These are phyloP conservation scores for Cephonodes hylas DNA, from an alignment of 2,888 invertebrate genomes.

Conservation along the genomic window DNA sequence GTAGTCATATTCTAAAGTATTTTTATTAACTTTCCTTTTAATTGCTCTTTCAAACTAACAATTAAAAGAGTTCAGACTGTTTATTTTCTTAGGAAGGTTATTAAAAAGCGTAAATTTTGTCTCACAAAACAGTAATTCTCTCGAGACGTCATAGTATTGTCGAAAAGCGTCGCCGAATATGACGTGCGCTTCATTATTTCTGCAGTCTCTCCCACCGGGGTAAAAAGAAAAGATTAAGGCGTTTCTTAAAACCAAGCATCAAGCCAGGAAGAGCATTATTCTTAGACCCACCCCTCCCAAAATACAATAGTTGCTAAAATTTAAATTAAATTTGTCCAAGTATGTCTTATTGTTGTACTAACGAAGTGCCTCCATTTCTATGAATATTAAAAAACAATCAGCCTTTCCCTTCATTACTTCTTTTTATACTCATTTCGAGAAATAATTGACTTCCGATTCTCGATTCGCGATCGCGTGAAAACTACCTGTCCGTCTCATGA, in stretches of 20 bases:
- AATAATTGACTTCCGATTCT: conserved; percentile 65
- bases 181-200: too few relatives aligned
- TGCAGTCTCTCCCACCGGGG: neutral
- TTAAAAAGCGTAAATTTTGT: too few relatives aligned
- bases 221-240: neutral
- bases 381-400: conserved; percentile 12
- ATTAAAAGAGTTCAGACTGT: too few relatives aligned
- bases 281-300: neutral
- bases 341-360: neutral
- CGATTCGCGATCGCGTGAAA: conserved; percentile 54
- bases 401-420: neutral
- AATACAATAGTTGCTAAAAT: neutral
- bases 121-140: too few relatives aligned
- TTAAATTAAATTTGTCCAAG: neutral
- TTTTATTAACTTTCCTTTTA: too few relatives aligned
- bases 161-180: too few relatives aligned
- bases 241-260: neutral
- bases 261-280: neutral
- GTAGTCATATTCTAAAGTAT: too few relatives aligned
- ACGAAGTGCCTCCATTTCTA: neutral
- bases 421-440: conserved; percentile 8
- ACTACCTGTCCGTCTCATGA: conserved; percentile 53
- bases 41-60: too few relatives aligned
- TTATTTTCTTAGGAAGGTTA: too few relatives aligned
- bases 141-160: too few relatives aligned